Base-by-base conservation (phyloP, 2,888 invertebrate species). In the Andrena hattorfiana region DNA sequence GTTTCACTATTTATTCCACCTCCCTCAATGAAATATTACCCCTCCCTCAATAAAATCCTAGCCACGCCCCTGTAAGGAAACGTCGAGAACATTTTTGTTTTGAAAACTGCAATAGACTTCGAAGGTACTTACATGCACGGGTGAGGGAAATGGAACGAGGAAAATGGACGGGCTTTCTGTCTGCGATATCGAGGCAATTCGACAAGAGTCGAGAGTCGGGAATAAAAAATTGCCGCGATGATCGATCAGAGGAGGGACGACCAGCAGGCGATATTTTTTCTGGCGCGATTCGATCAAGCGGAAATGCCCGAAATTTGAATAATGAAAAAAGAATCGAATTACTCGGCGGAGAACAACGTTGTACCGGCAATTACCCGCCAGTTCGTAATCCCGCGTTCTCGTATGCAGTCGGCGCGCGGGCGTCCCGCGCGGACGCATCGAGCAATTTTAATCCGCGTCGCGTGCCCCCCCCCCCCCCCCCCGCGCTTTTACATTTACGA, bases 311-410 rank as follows among this genome's bases (percentile, higher is more conserved):
- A 63, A 64, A 79, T 81, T 68, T 79, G 80, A 79, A 81, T 79
- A 81, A 81, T 81, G 62, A 69, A 81, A 79, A 81, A 79, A 80
- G 63, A 82, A 83, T 83, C 82, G 81, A 75, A 83, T 81, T 76
- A 76, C 56, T 71, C 42, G 70, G 5, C 23, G 63, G 79, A 68
- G 68, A 54, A 54, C 69, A 72, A 73, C 68, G 81, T 75, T 81
- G 67, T 68, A 62, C 56, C 68, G 62, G 72, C 82, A 83, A 81
- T 81, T 76, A 81, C 81, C 62, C 68, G 42, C 54, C 23, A 42
- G 54, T 70, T 70, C 60, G 68, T 70, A 70, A 67, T 54, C 16
- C 16, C 23, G 10, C 26, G 62, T 16, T 63, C 70, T 56, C 70
- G 70, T 56, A 48, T 70, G 54, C 63, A 54, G 20, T 23, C 4